A percentile compares a stretch with the other conserved stretches of the same genome.
These are phyloP conservation scores for Catalaphyllia jardinei DNA, from an alignment of 64 coral and sea anemone species.

Conservation along the genomic window DNA sequence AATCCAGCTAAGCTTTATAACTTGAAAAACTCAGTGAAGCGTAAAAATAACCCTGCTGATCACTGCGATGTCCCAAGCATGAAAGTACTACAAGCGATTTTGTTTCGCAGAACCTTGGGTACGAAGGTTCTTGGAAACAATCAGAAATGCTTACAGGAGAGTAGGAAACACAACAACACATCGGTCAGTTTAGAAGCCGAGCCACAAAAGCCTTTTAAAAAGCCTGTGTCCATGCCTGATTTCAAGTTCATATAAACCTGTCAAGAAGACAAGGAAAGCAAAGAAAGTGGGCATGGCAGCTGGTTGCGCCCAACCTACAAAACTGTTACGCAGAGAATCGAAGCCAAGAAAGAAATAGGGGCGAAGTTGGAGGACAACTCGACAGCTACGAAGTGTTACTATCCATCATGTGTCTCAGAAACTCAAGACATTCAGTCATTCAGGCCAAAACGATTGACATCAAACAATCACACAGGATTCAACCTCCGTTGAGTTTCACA, in stretches of 20 bases:
- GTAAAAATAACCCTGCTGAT: not conserved
- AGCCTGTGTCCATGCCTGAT: not conserved
- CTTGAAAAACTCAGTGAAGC: not conserved
- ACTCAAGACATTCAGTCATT: too few relatives aligned
- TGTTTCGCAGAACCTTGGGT: not conserved
- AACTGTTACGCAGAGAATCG: too few relatives aligned
- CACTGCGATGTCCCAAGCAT: not conserved
- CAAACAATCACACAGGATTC: too few relatives aligned
- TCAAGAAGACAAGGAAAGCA: not conserved
- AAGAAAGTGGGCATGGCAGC: not conserved
- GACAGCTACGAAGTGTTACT: too few relatives aligned
- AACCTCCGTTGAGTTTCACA: too few relatives aligned
- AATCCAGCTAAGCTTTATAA: constrained; percentile 9
- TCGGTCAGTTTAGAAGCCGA: not conserved
- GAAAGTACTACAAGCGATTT: not conserved
- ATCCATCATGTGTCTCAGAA: too few relatives aligned
- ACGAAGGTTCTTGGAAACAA: not conserved
- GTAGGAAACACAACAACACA: constrained; percentile 35
- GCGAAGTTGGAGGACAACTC: too few relatives aligned
- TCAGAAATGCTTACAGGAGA: not conserved
- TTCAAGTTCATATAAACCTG: not conserved
- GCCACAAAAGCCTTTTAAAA: not conserved
- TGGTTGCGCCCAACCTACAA: too few relatives aligned
- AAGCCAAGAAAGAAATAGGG: too few relatives aligned
- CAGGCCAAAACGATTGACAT: too few relatives aligned